Evolutionary conservation across 2,888 invertebrate species (phyloP).

Genomic region (Drosophila yooni): DNA sequence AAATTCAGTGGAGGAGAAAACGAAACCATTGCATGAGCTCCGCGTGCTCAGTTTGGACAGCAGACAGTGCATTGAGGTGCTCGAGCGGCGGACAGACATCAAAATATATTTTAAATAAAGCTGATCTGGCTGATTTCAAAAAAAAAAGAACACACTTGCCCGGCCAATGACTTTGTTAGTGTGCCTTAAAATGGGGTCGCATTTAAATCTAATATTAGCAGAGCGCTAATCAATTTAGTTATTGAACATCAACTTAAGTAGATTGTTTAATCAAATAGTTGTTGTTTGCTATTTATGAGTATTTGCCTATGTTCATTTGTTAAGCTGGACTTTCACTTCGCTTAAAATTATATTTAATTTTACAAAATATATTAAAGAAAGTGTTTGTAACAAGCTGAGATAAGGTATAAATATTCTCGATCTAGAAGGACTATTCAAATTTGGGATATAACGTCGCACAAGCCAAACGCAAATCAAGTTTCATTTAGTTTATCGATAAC

Average conservation of each 20-base stretch:
- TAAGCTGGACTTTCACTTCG: too few species aligned
- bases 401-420: neutral
- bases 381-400: neutral
- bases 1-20: slow-evolving; percentile 84
- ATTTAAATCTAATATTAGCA: neutral
- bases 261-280: neutral
- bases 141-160: neutral
- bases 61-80: slow-evolving; percentile 86
- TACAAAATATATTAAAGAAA: neutral
- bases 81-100: slow-evolving; percentile 88
- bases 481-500: neutral
- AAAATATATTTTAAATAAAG: slow-evolving; percentile 67
- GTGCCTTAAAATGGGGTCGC: neutral
- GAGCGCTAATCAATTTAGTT: slow-evolving; percentile 1
- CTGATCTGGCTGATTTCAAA: slow-evolving; percentile 21
- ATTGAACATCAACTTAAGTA: neutral
- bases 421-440: neutral
- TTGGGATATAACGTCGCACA: neutral
- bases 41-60: slow-evolving; percentile 86
- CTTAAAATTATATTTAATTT: too few species aligned
- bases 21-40: slow-evolving; percentile 87
- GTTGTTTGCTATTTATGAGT: neutral
- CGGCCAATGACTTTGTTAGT: slow-evolving; percentile 2
- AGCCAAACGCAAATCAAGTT: neutral
- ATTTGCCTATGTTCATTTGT: neutral